phyloP scores from a whole-genome alignment of 2,888 invertebrate species.

The Lasioglossum pauxillum region DNA sequence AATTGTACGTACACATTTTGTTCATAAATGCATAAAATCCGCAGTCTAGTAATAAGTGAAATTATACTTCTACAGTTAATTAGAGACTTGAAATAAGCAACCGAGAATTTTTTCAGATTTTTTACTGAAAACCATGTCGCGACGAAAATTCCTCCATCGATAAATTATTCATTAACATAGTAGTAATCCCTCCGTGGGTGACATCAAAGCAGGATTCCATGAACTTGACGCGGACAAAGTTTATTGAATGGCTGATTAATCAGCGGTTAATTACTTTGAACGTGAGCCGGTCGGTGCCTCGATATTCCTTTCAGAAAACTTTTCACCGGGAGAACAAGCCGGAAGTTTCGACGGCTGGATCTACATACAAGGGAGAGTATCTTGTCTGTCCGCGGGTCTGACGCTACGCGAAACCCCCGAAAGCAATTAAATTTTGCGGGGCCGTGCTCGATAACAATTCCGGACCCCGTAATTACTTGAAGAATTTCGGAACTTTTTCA shows the following conservation, averaged over 20 bases:
- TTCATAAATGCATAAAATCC: no score
- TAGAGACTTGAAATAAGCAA: neutral
- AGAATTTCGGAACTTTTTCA: slow-evolving; percentile 37
- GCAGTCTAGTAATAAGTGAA: no score
- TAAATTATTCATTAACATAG: slow-evolving; percentile 5
- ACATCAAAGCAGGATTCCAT: neutral
- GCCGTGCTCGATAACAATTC: slow-evolving; percentile 28
- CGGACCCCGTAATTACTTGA: slow-evolving; percentile 37
- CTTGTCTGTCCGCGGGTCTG: slow-evolving; percentile 15
- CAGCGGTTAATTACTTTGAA: slow-evolving; percentile 42
- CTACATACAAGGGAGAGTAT: slow-evolving; percentile 33
- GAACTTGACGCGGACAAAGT: neutral
- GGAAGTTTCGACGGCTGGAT: slow-evolving; percentile 36
- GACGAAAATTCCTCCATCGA: neutral
- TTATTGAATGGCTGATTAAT: slow-evolving; percentile 46
- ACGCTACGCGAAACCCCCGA: slow-evolving; percentile 11
- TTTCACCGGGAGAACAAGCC: slow-evolving; percentile 2
- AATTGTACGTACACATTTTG: no score
- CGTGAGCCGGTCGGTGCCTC: slow-evolving; percentile 19
- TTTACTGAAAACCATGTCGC: no score
- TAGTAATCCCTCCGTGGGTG: neutral
- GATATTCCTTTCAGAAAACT: slow-evolving; percentile 37
- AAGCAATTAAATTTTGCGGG: slow-evolving; percentile 43
- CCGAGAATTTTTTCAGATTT: neutral
- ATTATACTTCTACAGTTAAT: neutral